Evolutionary conservation across 2,113 vertebrate genomes (phyloP), one percentile per base, ranked within the genome.

Genomic region (Isurus oxyrinchus): DNA sequence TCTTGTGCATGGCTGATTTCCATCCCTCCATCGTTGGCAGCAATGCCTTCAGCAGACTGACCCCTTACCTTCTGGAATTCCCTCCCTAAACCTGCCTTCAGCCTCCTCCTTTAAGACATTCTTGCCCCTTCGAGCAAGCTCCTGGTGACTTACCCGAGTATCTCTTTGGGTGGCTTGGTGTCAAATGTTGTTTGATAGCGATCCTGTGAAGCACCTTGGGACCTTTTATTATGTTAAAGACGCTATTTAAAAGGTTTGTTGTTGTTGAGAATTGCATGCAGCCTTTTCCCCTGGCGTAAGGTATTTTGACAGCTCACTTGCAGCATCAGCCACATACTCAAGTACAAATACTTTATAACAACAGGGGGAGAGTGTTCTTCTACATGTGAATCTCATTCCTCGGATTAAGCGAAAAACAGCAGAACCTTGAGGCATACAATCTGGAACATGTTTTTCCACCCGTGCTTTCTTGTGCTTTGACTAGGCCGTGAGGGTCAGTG

Each of bases 361-460:
- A 63, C 90, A 40, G 35, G 53, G 87, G 49, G 53, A 90, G 55
- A 67, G 16, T 21, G 27, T 35, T 53, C 25, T 72, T 27, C 49
- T 19, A 72, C 66, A 95, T 72, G 67, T 72, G 63, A 95, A 72
- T 72, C 94, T 95, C 49, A 95, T 72, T 95, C 94, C 94, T 72
- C 63, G 27, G 76, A 95, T 95, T 95, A 95, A 55, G 94, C 13
- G 31, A 72, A 95, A 95, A 95, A 95, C 94, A 95, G 49, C 67
- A 95, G 27, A 95, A 72, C 94, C 94, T 95, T 95, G 67, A 72
- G 67, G 94, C 94, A 72, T 13, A 72, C 94, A 95, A 95, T 95
- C 94, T 95, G 94, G 94, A 72, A 72, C 44, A 95, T 95, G 94
- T 72, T 95, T 95, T 95, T 76, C 67, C 44, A 76, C 67, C 94